A percentile compares a stretch with the other conserved stretches of the same genome.
phyloP scores from a whole-genome alignment of 2,113 vertebrate species.

The Heloderma charlesbogerti region DNA sequence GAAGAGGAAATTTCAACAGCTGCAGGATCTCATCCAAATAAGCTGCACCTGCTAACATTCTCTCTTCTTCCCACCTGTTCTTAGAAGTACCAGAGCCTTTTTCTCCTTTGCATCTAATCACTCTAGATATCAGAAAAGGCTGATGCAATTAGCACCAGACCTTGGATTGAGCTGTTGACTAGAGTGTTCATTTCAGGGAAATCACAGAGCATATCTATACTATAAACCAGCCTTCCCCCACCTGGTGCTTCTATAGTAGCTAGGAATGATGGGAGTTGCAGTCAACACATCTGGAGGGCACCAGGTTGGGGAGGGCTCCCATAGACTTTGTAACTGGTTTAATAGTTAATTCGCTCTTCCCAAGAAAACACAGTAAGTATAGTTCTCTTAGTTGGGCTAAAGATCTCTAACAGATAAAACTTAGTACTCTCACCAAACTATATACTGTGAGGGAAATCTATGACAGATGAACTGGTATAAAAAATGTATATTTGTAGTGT shows the following conservation, averaged over 20 bases:
- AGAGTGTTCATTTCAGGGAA: neutral
- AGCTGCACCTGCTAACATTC: neutral
- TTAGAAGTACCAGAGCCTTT: neutral
- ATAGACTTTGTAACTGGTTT: neutral
- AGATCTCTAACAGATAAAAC: neutral
- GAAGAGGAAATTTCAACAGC: neutral
- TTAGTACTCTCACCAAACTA: neutral
- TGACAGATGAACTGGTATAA: neutral
- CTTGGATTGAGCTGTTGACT: neutral
- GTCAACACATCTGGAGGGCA: neutral
- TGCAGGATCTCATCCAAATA: neutral
- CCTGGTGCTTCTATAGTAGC: neutral
- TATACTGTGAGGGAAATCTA: neutral
- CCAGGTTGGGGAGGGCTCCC: neutral
- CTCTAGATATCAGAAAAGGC: neutral
- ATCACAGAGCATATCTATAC: neutral
- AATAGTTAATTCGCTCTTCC: neutral
- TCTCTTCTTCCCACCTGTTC: neutral
- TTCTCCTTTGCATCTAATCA: neutral
- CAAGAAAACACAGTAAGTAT: neutral
- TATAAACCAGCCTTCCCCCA: neutral
- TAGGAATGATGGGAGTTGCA: neutral
- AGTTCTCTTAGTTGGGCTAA: neutral
- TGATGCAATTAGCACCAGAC: neutral
- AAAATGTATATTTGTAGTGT: neutral